Percentiles rank a stretch among this genome's conserved stretches.
These are phyloP conservation scores for Drosophila ananassae DNA, from an alignment of 1,140 invertebrate species.

Conservation along the genomic window DNA sequence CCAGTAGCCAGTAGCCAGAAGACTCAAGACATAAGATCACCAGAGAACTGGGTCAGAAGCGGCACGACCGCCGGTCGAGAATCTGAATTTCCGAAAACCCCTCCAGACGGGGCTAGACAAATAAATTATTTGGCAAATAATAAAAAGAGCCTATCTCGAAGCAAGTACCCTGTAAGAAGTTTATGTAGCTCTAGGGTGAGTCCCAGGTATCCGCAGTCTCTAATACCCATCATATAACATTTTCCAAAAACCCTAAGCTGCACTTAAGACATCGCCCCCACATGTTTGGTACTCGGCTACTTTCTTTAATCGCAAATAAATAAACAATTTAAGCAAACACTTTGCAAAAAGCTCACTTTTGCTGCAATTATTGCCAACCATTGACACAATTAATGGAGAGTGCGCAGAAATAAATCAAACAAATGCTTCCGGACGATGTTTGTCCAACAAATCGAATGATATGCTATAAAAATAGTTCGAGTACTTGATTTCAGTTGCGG, in stretches of 20 bases:
- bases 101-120: constrained; percentile 27
- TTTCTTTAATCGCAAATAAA: constrained; percentile 62
- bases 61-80: constrained; percentile 40
- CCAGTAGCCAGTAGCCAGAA: constrained; percentile 2
- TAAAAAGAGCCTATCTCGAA: background rate
- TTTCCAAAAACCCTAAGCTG: constrained; percentile 21
- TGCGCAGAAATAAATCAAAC: constrained; percentile 4
- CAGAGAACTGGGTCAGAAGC: constrained; percentile 62
- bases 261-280: constrained; percentile 41
- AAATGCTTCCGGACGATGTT: constrained; percentile 6
- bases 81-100: constrained; percentile 45
- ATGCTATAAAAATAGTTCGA: background rate
- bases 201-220: background rate
- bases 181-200: no score
- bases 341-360: constrained; percentile 19
- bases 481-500: constrained; percentile 8
- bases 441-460: background rate
- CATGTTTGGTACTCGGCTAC: constrained; percentile 59
- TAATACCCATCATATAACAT: constrained; percentile 12
- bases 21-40: constrained; percentile 28
- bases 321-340: constrained; percentile 27
- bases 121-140: constrained; percentile 37
- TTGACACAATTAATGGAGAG: constrained; percentile 62
- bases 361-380: constrained; percentile 29
- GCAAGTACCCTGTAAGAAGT: constrained; percentile 12